These are phyloP conservation scores for Gymnarchus niloticus DNA, from an alignment of 2,113 vertebrate species.

Conservation along the genomic window DNA sequence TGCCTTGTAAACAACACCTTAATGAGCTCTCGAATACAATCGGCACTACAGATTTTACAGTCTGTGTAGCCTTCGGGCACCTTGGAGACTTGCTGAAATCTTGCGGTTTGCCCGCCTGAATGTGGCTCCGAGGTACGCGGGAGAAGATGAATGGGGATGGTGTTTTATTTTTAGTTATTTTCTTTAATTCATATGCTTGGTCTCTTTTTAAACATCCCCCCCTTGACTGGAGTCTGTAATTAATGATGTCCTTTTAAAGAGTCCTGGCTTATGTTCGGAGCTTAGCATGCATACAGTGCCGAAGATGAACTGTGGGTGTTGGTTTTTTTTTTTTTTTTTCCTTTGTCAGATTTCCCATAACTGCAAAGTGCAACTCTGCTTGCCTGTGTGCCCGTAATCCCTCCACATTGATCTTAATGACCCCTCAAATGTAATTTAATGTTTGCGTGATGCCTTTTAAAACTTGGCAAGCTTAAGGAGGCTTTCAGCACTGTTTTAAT, in stretches of 20 bases:
- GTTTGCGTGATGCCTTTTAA: background rate
- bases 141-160: background rate
- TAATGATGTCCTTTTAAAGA: background rate
- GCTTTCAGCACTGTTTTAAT: background rate
- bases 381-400: background rate
- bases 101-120: background rate
- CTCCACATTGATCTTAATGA: slow-evolving; percentile 4
- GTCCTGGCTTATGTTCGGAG: background rate
- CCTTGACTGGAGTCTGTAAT: background rate
- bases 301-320: background rate
- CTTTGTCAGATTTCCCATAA: background rate
- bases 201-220: background rate
- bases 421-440: background rate
- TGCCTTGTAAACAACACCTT: background rate
- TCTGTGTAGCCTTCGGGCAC: background rate
- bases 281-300: background rate
- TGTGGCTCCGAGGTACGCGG: background rate
- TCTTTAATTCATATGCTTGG: background rate
- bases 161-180: background rate
- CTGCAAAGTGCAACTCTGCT: background rate
- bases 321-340: background rate
- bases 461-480: background rate
- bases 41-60: background rate
- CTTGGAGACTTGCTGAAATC: background rate
- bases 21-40: background rate